Base-by-base conservation (phyloP, 2,888 invertebrate genomes). In the Ernsta delagoae region DNA sequence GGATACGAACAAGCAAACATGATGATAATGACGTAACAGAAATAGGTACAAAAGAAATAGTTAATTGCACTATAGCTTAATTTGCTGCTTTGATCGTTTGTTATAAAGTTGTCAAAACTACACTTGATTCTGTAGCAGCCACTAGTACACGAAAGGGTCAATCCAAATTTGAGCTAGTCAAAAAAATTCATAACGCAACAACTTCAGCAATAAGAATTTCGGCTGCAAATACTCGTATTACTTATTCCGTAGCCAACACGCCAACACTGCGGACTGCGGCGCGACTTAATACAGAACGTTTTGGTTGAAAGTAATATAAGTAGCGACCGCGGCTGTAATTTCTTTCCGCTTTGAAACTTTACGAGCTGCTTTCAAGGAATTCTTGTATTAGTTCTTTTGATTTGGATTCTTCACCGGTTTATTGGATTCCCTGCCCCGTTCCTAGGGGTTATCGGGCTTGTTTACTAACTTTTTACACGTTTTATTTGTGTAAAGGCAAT, bases 321-420 rank as follows among this genome's bases (percentile, higher is more conserved):
- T 62, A 62, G 62, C 53, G 16, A 62, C 50, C 65, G 39, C 24
- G 12, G 34, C 48, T 59, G 50, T 65, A 59, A 66, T 66, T 66
- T 66, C 59, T 66, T 59, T 45, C 53, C 53, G 53, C 66, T 66
- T 66, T 53, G 53, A 66, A 65, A 65, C 24, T 66, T 59, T 43
- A 54, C 60, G 57, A 39, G 50, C 59, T 59, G 66, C 66, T 24
- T 53, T 31, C 53, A 53, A 66, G 66, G 66, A 60, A 66, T 59
- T 60, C 59, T 54, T 60, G 66, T 66, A 66, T 66, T 53, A 59
- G 50, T 65, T 59, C 59, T 53, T 66, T 66, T 66, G 41, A 60
- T 66, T 66, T 53, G 59, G 50, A 60, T 66, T 60, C 53, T 60
- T 66, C n/a, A 31, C 65, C 24, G 36, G 53, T 59, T 59, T 31